Percentiles rank a stretch among this genome's conserved stretches.
Conservation (phyloP, 2,797 vertebrate genomes). For the Cygnus olor region DNA sequence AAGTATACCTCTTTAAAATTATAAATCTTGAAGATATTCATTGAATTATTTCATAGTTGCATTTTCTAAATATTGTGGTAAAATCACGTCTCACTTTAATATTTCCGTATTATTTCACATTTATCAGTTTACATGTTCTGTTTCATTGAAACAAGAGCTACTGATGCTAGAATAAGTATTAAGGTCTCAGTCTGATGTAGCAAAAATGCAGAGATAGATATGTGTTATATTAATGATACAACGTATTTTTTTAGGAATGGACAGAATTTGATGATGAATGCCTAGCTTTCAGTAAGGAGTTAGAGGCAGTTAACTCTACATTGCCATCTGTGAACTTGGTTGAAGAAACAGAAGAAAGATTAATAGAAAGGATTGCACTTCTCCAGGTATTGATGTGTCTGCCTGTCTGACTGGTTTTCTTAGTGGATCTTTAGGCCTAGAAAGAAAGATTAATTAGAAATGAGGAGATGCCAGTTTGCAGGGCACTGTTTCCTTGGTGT, state of each 20-base stretch:
- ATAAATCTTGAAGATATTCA: background rate
- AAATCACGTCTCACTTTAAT: background rate
- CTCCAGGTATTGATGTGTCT: constrained; percentile 81
- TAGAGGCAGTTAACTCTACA: constrained; percentile 75
- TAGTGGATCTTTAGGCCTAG: background rate
- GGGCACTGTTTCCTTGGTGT: background rate
- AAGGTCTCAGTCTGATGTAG: background rate
- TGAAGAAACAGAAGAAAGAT: constrained; percentile 82
- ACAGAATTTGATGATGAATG: constrained; percentile 84
- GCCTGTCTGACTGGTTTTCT: background rate
- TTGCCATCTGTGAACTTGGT: constrained; percentile 81
- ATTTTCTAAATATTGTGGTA: background rate
- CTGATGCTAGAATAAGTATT: background rate
- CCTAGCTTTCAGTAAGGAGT: constrained; percentile 78
- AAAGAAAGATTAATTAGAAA: background rate
- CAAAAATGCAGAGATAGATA: background rate
- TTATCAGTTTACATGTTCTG: background rate
- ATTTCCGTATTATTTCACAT: background rate
- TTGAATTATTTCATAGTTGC: background rate
- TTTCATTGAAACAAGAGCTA: background rate
- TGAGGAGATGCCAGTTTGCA: background rate
- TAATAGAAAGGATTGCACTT: constrained; percentile 77
- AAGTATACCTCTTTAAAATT: background rate
- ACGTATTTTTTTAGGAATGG: constrained; percentile 83
- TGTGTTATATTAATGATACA: background rate